Percentiles rank a stretch among this genome's conserved stretches.
Evolutionary conservation across 2,113 vertebrate genomes (phyloP).

Genomic region (Chlamydotis undulata): DNA sequence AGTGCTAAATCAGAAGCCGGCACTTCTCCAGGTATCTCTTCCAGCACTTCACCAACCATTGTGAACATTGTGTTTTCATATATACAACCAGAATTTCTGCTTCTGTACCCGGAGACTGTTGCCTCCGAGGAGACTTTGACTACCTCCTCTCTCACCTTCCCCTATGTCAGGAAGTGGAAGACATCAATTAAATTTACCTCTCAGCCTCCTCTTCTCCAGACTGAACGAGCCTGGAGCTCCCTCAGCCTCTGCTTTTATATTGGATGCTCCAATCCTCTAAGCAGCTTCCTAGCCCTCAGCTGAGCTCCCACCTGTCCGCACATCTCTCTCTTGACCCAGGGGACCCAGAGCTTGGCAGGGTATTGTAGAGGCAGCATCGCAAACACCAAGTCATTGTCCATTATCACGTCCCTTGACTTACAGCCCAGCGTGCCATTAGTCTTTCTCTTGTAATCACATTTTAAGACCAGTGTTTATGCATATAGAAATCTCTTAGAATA

Average conservation of each 20-base stretch:
- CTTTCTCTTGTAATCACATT: background rate
- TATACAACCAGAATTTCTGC: background rate
- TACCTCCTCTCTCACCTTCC: background rate
- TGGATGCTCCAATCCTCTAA: fast-evolving
- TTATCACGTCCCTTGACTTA: background rate
- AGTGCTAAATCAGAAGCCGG: background rate
- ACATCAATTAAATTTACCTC: background rate
- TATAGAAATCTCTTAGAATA: background rate
- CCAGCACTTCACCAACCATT: background rate
- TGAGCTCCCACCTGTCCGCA: background rate
- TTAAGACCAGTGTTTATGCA: background rate
- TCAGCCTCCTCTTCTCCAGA: background rate
- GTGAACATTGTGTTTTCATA: background rate
- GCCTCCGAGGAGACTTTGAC: background rate
- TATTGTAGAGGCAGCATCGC: background rate
- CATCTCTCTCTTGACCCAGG: background rate
- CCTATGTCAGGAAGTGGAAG: background rate
- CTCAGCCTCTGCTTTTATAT: background rate
- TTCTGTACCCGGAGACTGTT: background rate
- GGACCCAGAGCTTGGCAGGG: background rate
- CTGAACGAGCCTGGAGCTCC: background rate
- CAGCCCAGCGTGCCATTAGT: background rate
- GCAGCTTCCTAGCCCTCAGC: background rate
- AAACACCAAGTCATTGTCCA: background rate
- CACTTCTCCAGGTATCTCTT: background rate